Conservation (phyloP, 2,888 invertebrate species). For the Cantharis lateralis region DNA sequence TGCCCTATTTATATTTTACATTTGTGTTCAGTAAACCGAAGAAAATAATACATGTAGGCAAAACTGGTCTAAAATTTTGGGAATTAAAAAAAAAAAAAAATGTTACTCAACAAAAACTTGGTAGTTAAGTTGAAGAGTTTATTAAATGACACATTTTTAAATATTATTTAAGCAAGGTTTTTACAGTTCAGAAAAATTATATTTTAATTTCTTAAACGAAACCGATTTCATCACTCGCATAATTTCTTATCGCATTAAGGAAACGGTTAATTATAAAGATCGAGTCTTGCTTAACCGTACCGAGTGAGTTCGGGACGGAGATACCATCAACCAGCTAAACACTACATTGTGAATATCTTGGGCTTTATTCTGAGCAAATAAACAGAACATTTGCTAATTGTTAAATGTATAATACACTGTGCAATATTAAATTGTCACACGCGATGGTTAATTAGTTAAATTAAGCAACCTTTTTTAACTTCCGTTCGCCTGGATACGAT, state of each 20-base stretch:
- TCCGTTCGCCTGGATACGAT: neutral
- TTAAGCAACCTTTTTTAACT: neutral
- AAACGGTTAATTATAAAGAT: slow-evolving; percentile 31
- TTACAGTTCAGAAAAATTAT: neutral
- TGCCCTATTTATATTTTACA: neutral
- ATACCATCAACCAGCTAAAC: slow-evolving; percentile 32
- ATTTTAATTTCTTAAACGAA: slow-evolving; percentile 9
- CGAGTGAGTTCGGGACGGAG: slow-evolving; percentile 25
- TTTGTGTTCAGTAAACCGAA: neutral
- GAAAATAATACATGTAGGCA: neutral
- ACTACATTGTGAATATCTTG: slow-evolving; percentile 28
- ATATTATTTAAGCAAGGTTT: neutral
- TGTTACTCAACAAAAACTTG: too few species aligned
- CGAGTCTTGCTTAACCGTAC: slow-evolving; percentile 28
- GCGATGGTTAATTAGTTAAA: slow-evolving; percentile 19
- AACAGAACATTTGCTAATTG: slow-evolving; percentile 35
- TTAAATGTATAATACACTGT: slow-evolving; percentile 27
- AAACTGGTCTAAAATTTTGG: too few species aligned
- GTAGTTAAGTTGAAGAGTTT: neutral
- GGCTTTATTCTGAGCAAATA: slow-evolving; percentile 32
- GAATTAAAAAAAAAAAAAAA: too few species aligned
- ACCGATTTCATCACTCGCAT: slow-evolving; percentile 20
- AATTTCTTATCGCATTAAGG: slow-evolving; percentile 24
- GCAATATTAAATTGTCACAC: slow-evolving; percentile 21
- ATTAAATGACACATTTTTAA: neutral